Base-by-base conservation (phyloP, 2,888 invertebrate species). In the Torymus auratus region DNA sequence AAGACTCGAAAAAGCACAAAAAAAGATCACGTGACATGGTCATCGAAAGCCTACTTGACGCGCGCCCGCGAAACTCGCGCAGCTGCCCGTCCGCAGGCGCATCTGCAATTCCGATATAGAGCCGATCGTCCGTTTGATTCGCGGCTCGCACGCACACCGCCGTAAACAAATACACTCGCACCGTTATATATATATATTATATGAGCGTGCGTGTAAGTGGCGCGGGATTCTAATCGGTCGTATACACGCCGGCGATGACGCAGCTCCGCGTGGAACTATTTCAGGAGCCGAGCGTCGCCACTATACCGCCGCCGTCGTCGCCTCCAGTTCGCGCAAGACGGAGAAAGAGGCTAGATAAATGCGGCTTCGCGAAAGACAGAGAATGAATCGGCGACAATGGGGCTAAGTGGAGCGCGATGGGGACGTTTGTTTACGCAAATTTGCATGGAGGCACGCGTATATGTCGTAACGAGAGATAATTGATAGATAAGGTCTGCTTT, bases 231-330 rank as follows among this genome's bases (percentile, higher is more conserved):
- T 83, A 83, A 84, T 84, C 80, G 73, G 52, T 62, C 64, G 41
- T 41, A 41, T 7, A 41, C 41, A 41, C 41, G 7, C 41, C 41
- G 41, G 75, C 76, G 78, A 75, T 83, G 83, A 83, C 83, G 83
- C 69, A 76, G 79, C 65, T 65, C 72, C 69, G 78, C 68, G 68
- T 65, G 74, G 78, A 73, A 82, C 83, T 82, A 83, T 83, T 83
- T 83, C 82, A 74, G 81, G 82, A 79, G 78, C 60, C 77, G 68
- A 17, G 71, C 67, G 23, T 52, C 60, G 60, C 53, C 15, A n/a
- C n/a, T n/a, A n/a, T n/a, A 55, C 53, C 55, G 53, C 11, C 52
- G 23, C 14, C 67, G 53, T 12, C 55, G n/a, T 10, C 41, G 41
- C 7, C 41, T 41, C 41, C 7, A 41, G 41, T 41, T 41, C 41